phyloP scores from a whole-genome alignment of 2,888 invertebrate species.

The Mongoloraphidia duomilia region DNA sequence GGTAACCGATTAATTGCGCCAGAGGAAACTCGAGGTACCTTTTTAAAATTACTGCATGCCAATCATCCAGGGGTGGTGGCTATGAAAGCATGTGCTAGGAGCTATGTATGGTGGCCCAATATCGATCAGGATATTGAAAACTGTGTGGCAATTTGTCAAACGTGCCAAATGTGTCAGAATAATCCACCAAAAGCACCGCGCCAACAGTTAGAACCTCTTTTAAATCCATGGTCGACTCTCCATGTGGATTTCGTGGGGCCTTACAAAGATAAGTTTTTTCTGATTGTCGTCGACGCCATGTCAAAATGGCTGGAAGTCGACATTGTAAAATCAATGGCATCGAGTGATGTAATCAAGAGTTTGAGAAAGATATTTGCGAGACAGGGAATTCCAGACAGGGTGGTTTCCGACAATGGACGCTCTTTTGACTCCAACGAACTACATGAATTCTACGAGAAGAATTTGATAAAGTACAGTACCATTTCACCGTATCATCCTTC shows the following conservation, averaged over 20 bases:
- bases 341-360: background rate
- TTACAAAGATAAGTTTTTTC: background rate
- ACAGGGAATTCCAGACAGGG: background rate
- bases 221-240: background rate
- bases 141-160: background rate
- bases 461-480: background rate
- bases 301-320: background rate
- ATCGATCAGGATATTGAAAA: background rate
- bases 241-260: background rate
- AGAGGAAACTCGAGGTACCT: too few species aligned
- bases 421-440: constrained; percentile 2
- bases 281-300: background rate
- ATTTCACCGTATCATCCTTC: background rate
- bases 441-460: background rate
- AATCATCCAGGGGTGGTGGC: background rate
- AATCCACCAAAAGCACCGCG: background rate
- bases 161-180: background rate
- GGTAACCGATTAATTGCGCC: too few species aligned
- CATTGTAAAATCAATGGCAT: background rate
- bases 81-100: background rate
- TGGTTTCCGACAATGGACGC: constrained; percentile 4
- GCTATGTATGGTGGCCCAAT: background rate
- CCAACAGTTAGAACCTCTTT: too few species aligned
- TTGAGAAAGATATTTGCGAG: background rate
- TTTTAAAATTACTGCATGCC: too few species aligned